Evolutionary conservation across 1,140 invertebrate species (phyloP).

Genomic region (Lineus longissimus): DNA sequence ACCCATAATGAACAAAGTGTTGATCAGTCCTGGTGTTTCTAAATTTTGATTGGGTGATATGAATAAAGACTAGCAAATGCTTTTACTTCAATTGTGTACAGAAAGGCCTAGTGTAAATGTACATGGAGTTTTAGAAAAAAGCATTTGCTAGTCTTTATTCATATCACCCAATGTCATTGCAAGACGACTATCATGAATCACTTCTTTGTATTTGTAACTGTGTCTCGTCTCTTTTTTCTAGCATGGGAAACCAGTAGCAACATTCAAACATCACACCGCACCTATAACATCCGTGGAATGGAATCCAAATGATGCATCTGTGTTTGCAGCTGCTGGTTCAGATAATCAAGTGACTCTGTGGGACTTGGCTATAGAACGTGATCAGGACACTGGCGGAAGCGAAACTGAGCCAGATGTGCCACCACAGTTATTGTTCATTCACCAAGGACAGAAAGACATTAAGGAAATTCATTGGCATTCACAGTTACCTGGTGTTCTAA

Average conservation of each 20-base stretch:
- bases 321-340: slow-evolving; percentile 87
- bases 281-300: slow-evolving; percentile 96
- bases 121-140: too few relatives aligned
- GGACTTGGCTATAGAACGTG: slow-evolving; percentile 90
- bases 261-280: slow-evolving; percentile 87
- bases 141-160: too few relatives aligned
- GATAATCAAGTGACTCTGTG: slow-evolving; percentile 97
- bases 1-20: too few relatives aligned
- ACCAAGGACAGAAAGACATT: slow-evolving; percentile 95
- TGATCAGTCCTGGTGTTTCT: too few relatives aligned
- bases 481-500: slow-evolving; percentile 85
- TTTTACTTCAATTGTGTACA: too few relatives aligned
- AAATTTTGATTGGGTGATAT: too few relatives aligned
- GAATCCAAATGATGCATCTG: slow-evolving; percentile 87
- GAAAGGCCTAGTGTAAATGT: too few relatives aligned
- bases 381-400: slow-evolving; percentile 50
- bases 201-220: too few relatives aligned
- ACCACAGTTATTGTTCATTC: slow-evolving; percentile 94
- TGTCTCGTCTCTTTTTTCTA: slow-evolving; percentile 42
- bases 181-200: too few relatives aligned
- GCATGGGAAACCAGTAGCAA: slow-evolving; percentile 71
- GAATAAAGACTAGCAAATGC: too few relatives aligned
- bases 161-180: too few relatives aligned
- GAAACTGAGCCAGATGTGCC: slow-evolving; percentile 70
- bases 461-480: slow-evolving; percentile 99